Evolutionary conservation across 2,113 vertebrate genomes (phyloP).

Genomic region (Etheostoma spectabile): DNA sequence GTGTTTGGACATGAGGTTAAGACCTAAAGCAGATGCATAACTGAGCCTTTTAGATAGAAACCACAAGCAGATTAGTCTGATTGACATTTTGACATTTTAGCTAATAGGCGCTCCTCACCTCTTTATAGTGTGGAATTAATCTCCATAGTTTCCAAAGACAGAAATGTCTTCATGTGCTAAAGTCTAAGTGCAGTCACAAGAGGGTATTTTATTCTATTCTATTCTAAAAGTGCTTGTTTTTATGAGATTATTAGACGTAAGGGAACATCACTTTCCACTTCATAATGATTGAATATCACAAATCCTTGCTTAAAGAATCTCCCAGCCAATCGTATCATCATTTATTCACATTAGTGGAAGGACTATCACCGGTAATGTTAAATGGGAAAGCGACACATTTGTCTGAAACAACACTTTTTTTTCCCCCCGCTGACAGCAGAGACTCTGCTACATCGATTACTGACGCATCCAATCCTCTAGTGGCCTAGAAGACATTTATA

Average conservation of each 20-base stretch:
- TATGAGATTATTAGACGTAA: slow-evolving; percentile 62
- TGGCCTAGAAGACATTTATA: slow-evolving; percentile 53
- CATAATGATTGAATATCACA: slow-evolving; percentile 61
- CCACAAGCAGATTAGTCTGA: slow-evolving; percentile 33
- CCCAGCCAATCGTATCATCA: slow-evolving; percentile 60
- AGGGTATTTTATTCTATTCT: slow-evolving; percentile 38
- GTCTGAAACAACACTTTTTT: slow-evolving; percentile 38
- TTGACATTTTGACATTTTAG: slow-evolving; percentile 11
- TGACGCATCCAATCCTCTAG: slow-evolving; percentile 39
- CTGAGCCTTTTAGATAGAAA: slow-evolving; percentile 22
- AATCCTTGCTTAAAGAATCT: slow-evolving; percentile 49
- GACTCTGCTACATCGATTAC: slow-evolving; percentile 66
- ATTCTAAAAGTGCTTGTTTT: slow-evolving; percentile 42
- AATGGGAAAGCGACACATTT: slow-evolving; percentile 67
- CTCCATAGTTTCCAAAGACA: slow-evolving; percentile 27
- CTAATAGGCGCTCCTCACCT: slow-evolving; percentile 46
- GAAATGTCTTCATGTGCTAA: slow-evolving; percentile 20
- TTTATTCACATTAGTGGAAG: slow-evolving; percentile 68
- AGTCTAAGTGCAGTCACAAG: slow-evolving; percentile 41
- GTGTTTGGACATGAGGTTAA: slow-evolving; percentile 41
- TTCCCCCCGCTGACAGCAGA: slow-evolving; percentile 55
- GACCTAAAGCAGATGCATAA: slow-evolving; percentile 31
- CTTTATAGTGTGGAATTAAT: slow-evolving; percentile 40
- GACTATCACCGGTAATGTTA: slow-evolving; percentile 51
- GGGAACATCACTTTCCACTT: slow-evolving; percentile 66